Percentiles rank a stretch among this genome's conserved stretches.
These are phyloP conservation scores for Phylloscopus trochilus DNA, from an alignment of 2,113 vertebrate genomes.

Conservation along the genomic window DNA sequence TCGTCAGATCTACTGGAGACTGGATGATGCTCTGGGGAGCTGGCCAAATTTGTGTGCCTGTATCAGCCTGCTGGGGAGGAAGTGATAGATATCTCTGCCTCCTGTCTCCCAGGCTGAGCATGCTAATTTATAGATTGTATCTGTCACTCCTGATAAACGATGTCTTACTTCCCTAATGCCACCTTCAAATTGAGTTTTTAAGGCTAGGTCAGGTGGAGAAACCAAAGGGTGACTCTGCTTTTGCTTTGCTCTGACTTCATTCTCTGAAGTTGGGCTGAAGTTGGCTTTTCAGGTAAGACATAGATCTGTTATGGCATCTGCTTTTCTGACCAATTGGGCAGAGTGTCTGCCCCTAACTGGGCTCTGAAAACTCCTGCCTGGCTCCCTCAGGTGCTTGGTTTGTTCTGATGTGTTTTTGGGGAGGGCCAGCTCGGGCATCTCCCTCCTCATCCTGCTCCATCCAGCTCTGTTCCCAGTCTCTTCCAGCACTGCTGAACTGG, in stretches of 20 bases:
- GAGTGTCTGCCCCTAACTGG: rapidly evolving
- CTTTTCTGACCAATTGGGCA: neutral
- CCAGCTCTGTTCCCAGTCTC: neutral
- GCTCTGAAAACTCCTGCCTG: neutral
- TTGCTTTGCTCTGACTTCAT: neutral
- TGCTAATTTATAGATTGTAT: conserved; percentile 68
- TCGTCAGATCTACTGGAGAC: neutral
- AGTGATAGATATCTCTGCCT: conserved; percentile 53
- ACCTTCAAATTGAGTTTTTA: conserved; percentile 65
- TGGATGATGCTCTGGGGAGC: neutral
- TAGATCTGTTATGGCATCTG: neutral
- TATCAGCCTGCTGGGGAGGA: conserved; percentile 10
- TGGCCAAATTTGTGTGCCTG: conserved; percentile 24
- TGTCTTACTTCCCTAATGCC: conserved; percentile 51
- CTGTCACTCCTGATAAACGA: conserved; percentile 60
- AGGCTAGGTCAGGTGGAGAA: conserved; percentile 22
- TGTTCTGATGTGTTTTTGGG: neutral
- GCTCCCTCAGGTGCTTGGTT: neutral
- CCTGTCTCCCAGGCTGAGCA: conserved; percentile 30
- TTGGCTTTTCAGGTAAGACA: neutral
- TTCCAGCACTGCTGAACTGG: neutral
- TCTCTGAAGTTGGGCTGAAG: neutral
- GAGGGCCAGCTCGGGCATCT: neutral
- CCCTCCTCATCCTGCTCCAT: neutral
- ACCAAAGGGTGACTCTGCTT: neutral